These are phyloP conservation scores for Poeciliopsis presidionis DNA, from an alignment of 2,797 vertebrate species.

Conservation along the genomic window DNA sequence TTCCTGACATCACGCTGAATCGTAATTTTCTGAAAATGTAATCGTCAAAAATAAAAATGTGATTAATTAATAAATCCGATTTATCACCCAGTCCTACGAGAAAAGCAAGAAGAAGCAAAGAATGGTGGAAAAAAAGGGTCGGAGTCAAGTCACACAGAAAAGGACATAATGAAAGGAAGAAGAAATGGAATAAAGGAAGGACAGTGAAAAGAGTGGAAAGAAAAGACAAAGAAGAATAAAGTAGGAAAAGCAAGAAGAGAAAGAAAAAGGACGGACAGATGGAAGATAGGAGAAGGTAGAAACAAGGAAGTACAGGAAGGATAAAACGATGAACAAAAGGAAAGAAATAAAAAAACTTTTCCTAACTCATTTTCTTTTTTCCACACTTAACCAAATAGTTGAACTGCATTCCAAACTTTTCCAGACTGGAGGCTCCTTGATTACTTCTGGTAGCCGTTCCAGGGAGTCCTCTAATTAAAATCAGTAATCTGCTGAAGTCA, in stretches of 20 bases:
- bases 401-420: not conserved
- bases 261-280: not conserved
- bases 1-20: too few relatives aligned
- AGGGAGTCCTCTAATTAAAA: not conserved
- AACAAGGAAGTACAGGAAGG: not conserved
- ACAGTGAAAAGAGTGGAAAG: not conserved
- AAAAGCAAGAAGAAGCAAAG: not conserved
- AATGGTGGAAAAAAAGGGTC: not conserved
- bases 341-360: not conserved
- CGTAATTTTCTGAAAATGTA: too few relatives aligned
- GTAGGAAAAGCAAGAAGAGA: not conserved
- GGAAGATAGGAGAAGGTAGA: not conserved
- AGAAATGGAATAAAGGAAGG: not conserved
- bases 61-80: too few relatives aligned
- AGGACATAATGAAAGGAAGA: not conserved
- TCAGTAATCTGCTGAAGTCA: slow-evolving; percentile 5
- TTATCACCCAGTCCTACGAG: too few relatives aligned
- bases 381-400: not conserved
- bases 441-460: not conserved
- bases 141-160: not conserved
- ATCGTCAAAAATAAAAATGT: too few relatives aligned
- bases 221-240: not conserved
- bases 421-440: not conserved
- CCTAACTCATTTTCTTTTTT: slow-evolving; percentile 28
- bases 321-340: not conserved